These are phyloP conservation scores for Lepus townsendii DNA, from an alignment of 2,797 vertebrate species.

Conservation along the genomic window DNA sequence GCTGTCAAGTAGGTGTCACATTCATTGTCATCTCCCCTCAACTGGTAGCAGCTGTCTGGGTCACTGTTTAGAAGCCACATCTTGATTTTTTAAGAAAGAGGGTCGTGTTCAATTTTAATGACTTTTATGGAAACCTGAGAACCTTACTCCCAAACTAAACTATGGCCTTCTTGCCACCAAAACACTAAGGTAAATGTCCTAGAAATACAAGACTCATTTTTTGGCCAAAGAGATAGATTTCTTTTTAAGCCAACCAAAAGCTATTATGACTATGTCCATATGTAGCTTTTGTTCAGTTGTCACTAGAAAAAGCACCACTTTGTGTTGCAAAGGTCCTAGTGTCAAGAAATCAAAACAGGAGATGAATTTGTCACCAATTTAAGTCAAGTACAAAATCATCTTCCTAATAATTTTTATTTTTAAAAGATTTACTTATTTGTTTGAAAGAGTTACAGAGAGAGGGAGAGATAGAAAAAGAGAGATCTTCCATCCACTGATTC, in stretches of 20 bases:
- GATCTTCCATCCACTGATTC: no score
- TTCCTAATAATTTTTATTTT: conserved; percentile 2
- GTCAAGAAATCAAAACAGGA: not conserved
- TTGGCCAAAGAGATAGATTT: not conserved
- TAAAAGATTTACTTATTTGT: no score
- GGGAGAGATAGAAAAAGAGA: no score
- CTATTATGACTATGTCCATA: fast-evolving
- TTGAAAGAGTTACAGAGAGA: no score
- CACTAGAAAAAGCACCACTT: not conserved
- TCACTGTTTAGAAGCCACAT: not conserved
- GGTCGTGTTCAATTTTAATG: not conserved
- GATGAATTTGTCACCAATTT: not conserved
- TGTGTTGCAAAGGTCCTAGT: not conserved
- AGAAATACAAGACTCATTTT: not conserved
- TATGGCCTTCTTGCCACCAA: not conserved
- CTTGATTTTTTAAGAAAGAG: not conserved
- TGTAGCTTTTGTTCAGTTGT: not conserved
- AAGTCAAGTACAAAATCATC: not conserved
- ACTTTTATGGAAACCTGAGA: not conserved
- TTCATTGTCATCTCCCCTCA: not conserved
- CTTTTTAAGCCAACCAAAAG: not conserved
- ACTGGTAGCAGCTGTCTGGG: not conserved
- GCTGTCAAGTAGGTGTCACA: not conserved
- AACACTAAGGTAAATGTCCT: not conserved
- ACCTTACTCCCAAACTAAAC: not conserved